Conservation (phyloP, 2,113 vertebrate genomes). For the Erythrocercus mccallii region DNA sequence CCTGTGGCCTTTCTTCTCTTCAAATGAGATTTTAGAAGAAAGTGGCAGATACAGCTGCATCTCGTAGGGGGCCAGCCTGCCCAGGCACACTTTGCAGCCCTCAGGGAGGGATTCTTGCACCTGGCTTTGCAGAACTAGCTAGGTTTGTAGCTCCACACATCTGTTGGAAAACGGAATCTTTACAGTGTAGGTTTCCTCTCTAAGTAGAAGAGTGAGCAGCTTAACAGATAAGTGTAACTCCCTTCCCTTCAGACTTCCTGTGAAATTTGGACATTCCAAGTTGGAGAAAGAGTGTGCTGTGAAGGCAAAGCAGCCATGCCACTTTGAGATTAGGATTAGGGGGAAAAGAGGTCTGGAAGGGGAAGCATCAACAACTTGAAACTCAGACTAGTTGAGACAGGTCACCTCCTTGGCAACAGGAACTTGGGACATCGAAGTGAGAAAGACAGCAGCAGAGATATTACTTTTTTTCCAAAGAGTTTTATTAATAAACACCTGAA, state of each 20-base stretch:
- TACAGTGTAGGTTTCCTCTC: neutral
- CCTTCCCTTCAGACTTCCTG: neutral
- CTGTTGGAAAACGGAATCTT: neutral
- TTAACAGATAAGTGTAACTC: neutral
- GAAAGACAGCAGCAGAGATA: neutral
- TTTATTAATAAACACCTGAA: conserved; percentile 67
- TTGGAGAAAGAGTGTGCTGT: neutral
- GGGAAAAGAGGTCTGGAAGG: neutral
- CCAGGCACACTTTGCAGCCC: neutral
- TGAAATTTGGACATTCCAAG: neutral
- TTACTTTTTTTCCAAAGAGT: neutral
- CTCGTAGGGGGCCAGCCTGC: neutral
- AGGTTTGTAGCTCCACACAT: neutral
- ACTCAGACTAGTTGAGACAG: neutral
- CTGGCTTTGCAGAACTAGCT: neutral
- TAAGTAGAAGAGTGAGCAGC: neutral
- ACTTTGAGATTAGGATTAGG: accelerated
- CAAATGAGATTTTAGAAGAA: neutral
- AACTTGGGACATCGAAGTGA: neutral
- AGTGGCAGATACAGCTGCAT: neutral
- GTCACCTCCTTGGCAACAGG: neutral
- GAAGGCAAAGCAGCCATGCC: neutral
- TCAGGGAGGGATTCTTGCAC: neutral
- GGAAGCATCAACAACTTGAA: neutral
- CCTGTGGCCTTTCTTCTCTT: neutral